These are phyloP conservation scores for Burhinus oedicnemus DNA, from an alignment of 2,113 vertebrate genomes.

Conservation along the genomic window DNA sequence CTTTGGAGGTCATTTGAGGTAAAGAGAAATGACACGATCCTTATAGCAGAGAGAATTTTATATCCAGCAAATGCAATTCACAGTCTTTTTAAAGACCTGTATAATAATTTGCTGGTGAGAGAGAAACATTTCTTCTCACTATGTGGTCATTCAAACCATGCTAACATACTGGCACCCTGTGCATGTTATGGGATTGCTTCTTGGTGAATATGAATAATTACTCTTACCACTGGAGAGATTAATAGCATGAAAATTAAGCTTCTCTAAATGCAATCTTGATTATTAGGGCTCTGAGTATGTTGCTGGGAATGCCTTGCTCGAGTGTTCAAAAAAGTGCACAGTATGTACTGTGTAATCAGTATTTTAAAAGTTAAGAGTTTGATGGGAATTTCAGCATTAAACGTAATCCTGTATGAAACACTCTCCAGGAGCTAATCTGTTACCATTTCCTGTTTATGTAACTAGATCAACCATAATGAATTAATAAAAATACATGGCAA, in stretches of 20 bases:
- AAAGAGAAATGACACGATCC: background rate
- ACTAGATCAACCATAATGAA: conserved; percentile 14
- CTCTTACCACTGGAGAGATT: conserved; percentile 49
- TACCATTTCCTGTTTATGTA: conserved; percentile 47
- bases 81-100: background rate
- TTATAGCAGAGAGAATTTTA: background rate
- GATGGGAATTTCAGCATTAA: conserved; percentile 52
- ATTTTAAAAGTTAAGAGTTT: conserved; percentile 50
- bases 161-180: conserved; percentile 27
- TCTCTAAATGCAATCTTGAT: conserved; percentile 48
- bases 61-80: background rate
- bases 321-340: conserved; percentile 51
- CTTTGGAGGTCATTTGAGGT: background rate
- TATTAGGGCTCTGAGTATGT: conserved; percentile 20
- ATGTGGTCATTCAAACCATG: conserved; percentile 38
- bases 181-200: conserved; percentile 41
- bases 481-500: conserved; percentile 29
- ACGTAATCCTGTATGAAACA: conserved; percentile 47
- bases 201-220: conserved; percentile 50
- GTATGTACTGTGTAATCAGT: conserved; percentile 43
- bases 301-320: background rate
- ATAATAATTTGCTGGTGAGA: conserved; percentile 16
- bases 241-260: conserved; percentile 61
- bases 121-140: conserved; percentile 22
- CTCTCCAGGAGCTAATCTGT: conserved; percentile 47